Base-by-base conservation (phyloP, 2,888 invertebrate species). In the Belgica antarctica region DNA sequence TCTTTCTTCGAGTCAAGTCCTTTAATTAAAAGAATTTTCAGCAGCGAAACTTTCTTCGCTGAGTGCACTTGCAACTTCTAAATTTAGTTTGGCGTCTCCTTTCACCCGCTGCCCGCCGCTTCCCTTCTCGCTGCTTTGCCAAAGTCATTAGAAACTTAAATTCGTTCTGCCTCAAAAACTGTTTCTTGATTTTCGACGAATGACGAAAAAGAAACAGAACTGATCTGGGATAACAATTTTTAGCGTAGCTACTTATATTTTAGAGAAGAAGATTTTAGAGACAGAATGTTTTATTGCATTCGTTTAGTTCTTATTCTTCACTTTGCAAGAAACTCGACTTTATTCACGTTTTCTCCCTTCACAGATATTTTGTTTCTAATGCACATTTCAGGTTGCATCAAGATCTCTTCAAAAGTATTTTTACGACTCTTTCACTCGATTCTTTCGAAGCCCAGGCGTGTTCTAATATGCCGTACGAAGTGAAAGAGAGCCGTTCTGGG, bases 161-260 rank as follows among this genome's bases (percentile, higher is more conserved):
- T 41, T n/a, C 41, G 41, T 41, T 41, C 41, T 41, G 41, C 41
- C 41, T 41, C 41, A n/a, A 10, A 34, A 34, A 12, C 34, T 12
- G 2, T 41, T 41, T 5, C 41, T 41, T 41, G 3, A 2, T 10
- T 41, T 10, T 41, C 5, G 7, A 52, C 24, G 46, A 65, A 62
- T 8, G 46, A 41, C 25, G 22, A 66, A 47, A 27, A 65, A 66
- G 17, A 66, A 52, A 68, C 52, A 68, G 68, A 68, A 68, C 68
- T 68, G 68, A 68, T 68, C 68, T 68, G 68, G 68, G 68, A 68
- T 68, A 68, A 68, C 47, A 68, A 68, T 31, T 68, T 68, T 68
- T 68, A 68, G 68, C 28, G 52, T 68, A 47, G 25, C 59, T 24
- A n/a, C 25, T 66, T 41, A n/a, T n/a, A 17, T 46, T 47, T 66